Conservation (phyloP, 2,888 invertebrate genomes). For the Physocephala rufipes region DNA sequence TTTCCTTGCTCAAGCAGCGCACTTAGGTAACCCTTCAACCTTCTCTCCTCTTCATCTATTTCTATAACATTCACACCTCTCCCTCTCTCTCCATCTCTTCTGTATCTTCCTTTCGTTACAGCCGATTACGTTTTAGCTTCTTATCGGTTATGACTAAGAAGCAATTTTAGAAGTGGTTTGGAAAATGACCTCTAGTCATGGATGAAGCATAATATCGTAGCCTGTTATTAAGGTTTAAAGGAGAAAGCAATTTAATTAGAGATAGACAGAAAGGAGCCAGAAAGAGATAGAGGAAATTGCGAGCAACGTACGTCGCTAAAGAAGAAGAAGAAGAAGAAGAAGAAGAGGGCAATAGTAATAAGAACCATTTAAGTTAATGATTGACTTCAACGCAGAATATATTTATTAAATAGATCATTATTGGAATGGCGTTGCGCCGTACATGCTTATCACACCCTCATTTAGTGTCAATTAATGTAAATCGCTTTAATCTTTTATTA, state of each 20-base stretch:
- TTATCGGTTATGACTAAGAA: neutral
- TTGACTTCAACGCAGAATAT: neutral
- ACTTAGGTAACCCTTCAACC: too few relatives aligned
- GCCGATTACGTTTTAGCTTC: neutral
- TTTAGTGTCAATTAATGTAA: too few relatives aligned
- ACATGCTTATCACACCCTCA: too few relatives aligned
- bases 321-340: too few relatives aligned
- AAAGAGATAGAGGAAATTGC: neutral
- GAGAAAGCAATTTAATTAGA: conserved; percentile 12
- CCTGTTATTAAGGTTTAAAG: conserved; percentile 10
- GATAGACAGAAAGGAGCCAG: neutral
- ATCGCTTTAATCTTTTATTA: too few relatives aligned
- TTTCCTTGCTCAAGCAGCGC: conserved; percentile 5
- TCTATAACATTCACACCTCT: too few relatives aligned
- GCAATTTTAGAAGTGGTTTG: neutral
- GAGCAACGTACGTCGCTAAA: too few relatives aligned
- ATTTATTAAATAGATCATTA: neutral
- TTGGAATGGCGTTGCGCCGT: too few relatives aligned
- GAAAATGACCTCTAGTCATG: neutral
- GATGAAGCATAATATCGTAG: neutral
- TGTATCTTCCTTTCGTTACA: neutral
- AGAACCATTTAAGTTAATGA: too few relatives aligned
- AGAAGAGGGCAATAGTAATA: too few relatives aligned
- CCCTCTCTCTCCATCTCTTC: neutral
- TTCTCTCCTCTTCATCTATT: too few relatives aligned